Evolutionary conservation across 2,888 invertebrate genomes (phyloP).

Genomic region (Argyresthia albistria): DNA sequence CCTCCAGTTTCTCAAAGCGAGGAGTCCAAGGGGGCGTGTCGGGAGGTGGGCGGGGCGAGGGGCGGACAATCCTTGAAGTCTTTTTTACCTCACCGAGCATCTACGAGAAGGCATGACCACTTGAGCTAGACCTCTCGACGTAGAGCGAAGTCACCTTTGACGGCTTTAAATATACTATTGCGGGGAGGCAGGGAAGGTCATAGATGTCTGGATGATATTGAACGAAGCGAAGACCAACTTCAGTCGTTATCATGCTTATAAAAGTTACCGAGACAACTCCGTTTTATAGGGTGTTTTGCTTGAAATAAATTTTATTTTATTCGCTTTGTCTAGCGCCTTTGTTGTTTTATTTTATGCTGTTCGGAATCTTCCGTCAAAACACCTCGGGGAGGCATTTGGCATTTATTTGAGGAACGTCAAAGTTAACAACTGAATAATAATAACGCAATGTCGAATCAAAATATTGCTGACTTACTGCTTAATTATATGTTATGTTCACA

Average conservation of each 20-base stretch:
- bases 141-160: no score
- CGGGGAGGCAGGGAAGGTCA: constrained; percentile 21
- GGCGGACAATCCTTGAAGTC: constrained; percentile 67
- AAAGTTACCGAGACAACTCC: constrained; percentile 66
- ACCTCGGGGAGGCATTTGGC: background rate
- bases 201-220: constrained; percentile 2
- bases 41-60: constrained; percentile 46
- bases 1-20: constrained; percentile 36
- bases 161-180: no score
- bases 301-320: constrained; percentile 57
- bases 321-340: constrained; percentile 51
- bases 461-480: no score
- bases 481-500: no score
- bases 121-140: constrained; percentile 31
- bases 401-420: background rate
- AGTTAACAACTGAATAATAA: no score
- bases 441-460: no score
- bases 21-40: constrained; percentile 57
- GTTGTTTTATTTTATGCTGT: constrained; percentile 22
- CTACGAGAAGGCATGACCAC: constrained; percentile 45
- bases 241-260: constrained; percentile 70
- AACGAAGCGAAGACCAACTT: constrained; percentile 67
- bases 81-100: constrained; percentile 63
- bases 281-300: constrained; percentile 71
- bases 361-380: background rate